Evolutionary conservation across 2,797 vertebrate genomes (phyloP).

Genomic region (Amblyraja radiata): DNA sequence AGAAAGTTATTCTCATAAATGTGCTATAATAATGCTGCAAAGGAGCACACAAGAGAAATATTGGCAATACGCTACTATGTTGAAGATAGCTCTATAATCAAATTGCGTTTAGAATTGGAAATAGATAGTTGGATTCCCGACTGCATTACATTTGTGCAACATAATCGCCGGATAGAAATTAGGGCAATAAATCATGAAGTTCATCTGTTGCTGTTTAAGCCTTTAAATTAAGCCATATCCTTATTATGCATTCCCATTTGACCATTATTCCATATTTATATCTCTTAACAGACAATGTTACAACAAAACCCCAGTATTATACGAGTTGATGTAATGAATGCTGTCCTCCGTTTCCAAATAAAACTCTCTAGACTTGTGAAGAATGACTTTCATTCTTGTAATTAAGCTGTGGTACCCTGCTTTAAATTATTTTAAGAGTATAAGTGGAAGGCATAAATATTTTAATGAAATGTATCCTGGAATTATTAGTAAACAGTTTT

Average conservation of each 20-base stretch:
- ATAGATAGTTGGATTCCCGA: not conserved
- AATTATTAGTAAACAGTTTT: not conserved
- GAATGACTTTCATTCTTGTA: not conserved
- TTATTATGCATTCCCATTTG: conserved; percentile 2
- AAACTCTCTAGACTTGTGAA: not conserved
- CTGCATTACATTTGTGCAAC: not conserved
- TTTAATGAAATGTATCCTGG: too few relatives aligned
- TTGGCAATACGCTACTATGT: not conserved
- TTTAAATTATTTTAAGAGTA: not conserved
- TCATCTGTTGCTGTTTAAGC: not conserved
- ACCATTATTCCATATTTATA: not conserved
- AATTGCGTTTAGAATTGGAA: not conserved
- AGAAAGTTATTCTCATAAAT: not conserved
- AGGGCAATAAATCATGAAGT: not conserved
- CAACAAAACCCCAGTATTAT: not conserved
- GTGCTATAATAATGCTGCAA: not conserved
- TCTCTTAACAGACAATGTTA: not conserved
- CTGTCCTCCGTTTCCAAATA: not conserved
- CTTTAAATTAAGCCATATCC: conserved; percentile 1
- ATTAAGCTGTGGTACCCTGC: not conserved
- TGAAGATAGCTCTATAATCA: not conserved
- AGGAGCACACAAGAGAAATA: not conserved
- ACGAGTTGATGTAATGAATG: not conserved
- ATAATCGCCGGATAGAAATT: not conserved
- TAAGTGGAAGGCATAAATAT: too few relatives aligned